Evolutionary conservation across 2,888 invertebrate species (phyloP), one percentile per base, ranked within the genome.

Genomic region (Orthosia gothica): DNA sequence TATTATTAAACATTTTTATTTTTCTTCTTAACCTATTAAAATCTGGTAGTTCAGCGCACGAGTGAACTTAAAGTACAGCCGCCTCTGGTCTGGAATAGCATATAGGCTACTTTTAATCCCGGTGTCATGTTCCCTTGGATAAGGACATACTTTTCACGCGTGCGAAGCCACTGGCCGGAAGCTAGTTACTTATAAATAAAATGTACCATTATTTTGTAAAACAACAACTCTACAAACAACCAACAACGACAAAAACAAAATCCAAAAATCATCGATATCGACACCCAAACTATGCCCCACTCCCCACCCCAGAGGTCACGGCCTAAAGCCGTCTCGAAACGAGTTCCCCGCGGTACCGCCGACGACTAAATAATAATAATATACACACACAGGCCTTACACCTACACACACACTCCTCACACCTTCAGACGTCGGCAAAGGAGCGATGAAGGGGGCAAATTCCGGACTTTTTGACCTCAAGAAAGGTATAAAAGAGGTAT

Each of bases 291-390:
- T 70, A 68, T 73, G 49, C 72, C 45, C 47, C 12, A 23, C 61
- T 62, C 86, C 54, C 94, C 83, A 77, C 94, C 78, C 94, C 92
- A 95, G 95, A 95, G 96, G 96, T 96, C 96, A 96, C 94, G 95
- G 95, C 95, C 94, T 91, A 95, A 93, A 93, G 92, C 91, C 91
- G 91, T 87, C 91, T 91, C 89, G 87, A 82, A 90, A 96, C 96
- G 92, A 91, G 95, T 96, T 95, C 92, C 91, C 70, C 82, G 89
- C 92, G 90, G 93, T 93, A 93, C 92, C 91, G 88, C 88, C 89
- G 85, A 88, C 92, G 91, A 87, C 93, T 90, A 92, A 93, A 93
- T 93, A 95, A 95, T 93, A 94, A 93, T 94, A 94, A 92, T 93
- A 94, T 91, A 92, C 89, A 88, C 91, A 72, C 74, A 82, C 83